Percentiles rank a stretch among this genome's conserved stretches.
Evolutionary conservation across 2,797 vertebrate species (phyloP).

Genomic region (Myripristis jacobus): DNA sequence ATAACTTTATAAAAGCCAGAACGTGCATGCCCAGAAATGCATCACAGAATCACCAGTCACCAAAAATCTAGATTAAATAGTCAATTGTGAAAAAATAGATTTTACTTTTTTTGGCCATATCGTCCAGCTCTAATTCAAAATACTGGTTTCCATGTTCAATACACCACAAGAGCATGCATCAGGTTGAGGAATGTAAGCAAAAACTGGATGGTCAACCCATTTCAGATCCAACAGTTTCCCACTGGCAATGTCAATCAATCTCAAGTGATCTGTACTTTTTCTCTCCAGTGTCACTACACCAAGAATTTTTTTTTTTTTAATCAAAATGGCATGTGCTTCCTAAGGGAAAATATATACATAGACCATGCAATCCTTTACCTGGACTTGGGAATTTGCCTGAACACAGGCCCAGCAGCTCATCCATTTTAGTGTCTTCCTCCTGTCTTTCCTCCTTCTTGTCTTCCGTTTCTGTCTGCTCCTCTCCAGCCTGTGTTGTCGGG

Average conservation of each 20-base stretch:
- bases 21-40: too few relatives aligned
- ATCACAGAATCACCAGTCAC: too few relatives aligned
- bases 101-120: too few relatives aligned
- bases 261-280: too few relatives aligned
- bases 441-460: not conserved
- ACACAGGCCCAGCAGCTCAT: constrained; percentile 87
- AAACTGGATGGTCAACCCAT: not conserved
- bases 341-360: too few relatives aligned
- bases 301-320: not conserved
- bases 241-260: too few relatives aligned
- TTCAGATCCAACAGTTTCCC: too few relatives aligned
- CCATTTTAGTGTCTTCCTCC: constrained; percentile 76
- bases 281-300: not conserved
- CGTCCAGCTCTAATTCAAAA: too few relatives aligned
- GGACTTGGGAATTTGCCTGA: constrained; percentile 89
- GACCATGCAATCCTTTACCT: constrained; percentile 59
- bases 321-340: not conserved
- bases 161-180: not conserved
- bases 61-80: too few relatives aligned
- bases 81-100: too few relatives aligned
- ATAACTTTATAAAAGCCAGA: too few relatives aligned
- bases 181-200: not conserved
- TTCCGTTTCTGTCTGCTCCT: constrained; percentile 22
- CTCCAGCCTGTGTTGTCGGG: constrained; percentile 68
- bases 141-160: too few relatives aligned